Conservation (phyloP, 2,113 vertebrate species). For the Caretta caretta region DNA sequence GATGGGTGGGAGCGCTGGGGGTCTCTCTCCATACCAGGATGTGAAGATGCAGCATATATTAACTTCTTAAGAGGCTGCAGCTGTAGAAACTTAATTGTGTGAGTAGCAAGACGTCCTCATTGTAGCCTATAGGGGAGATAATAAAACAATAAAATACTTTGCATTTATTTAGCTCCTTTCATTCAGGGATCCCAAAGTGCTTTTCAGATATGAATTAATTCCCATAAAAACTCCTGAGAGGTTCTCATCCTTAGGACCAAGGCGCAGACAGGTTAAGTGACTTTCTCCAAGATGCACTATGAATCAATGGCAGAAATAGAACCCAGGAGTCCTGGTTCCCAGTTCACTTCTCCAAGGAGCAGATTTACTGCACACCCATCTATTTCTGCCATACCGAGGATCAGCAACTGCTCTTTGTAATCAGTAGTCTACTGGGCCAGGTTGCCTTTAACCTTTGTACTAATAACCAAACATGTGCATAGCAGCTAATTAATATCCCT, state of each 20-base stretch:
- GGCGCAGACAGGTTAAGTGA: neutral
- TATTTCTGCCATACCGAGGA: neutral
- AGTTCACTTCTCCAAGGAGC: neutral
- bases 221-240: neutral
- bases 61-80: slow-evolving; percentile 61
- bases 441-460: slow-evolving; percentile 44
- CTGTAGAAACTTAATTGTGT: slow-evolving; percentile 50
- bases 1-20: slow-evolving; percentile 20
- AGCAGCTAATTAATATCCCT: slow-evolving; percentile 36
- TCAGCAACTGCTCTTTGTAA: slow-evolving; percentile 26
- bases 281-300: neutral
- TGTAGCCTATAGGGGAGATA: neutral
- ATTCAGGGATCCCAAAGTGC: slow-evolving; percentile 24
- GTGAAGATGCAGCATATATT: slow-evolving; percentile 56
- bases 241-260: slow-evolving; percentile 15
- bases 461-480: slow-evolving; percentile 21
- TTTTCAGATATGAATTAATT: slow-evolving; percentile 61
- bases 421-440: slow-evolving; percentile 7
- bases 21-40: slow-evolving; percentile 44
- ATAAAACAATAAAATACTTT: slow-evolving; percentile 54
- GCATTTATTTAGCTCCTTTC: slow-evolving; percentile 55
- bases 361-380: neutral
- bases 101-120: slow-evolving; percentile 49
- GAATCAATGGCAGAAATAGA: slow-evolving; percentile 1
- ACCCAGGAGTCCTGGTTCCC: neutral